A percentile compares a stretch with the other conserved stretches of the same genome.
phyloP scores from a whole-genome alignment of 1,140 invertebrate genomes.

The Choristoneura fumiferana region DNA sequence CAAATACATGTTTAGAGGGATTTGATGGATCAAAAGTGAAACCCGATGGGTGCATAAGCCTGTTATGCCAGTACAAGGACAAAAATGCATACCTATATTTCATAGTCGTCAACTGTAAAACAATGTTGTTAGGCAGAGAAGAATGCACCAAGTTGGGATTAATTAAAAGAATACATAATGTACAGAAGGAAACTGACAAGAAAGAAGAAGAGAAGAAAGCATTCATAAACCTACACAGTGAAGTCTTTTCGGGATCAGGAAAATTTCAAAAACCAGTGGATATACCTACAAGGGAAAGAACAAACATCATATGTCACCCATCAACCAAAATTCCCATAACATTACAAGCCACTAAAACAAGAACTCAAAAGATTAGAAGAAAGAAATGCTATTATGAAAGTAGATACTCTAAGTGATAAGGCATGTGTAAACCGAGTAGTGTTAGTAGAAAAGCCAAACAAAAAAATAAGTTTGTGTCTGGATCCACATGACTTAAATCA shows the following conservation, averaged over 20 bases:
- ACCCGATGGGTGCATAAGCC: not conserved
- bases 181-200: not conserved
- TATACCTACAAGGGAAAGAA: not conserved
- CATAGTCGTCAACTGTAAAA: not conserved
- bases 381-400: constrained; percentile 29
- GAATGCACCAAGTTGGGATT: not conserved
- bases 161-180: not conserved
- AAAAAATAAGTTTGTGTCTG: constrained; percentile 30
- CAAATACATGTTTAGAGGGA: not conserved
- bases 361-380: constrained; percentile 7
- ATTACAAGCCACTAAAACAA: constrained; percentile 13
- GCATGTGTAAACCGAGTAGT: constrained; percentile 35
- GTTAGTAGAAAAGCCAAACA: constrained; percentile 29
- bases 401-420: constrained; percentile 24
- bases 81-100: not conserved
- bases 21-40: not conserved
- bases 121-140: not conserved
- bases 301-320: not conserved
- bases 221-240: not conserved
- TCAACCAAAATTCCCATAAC: not conserved
- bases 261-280: not conserved
- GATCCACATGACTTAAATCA: constrained; percentile 36
- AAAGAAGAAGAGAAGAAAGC: not conserved
- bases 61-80: not conserved
- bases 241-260: not conserved